These are phyloP conservation scores for Chlorodrepanis virens DNA, from an alignment of 2,113 vertebrate genomes.

Conservation along the genomic window DNA sequence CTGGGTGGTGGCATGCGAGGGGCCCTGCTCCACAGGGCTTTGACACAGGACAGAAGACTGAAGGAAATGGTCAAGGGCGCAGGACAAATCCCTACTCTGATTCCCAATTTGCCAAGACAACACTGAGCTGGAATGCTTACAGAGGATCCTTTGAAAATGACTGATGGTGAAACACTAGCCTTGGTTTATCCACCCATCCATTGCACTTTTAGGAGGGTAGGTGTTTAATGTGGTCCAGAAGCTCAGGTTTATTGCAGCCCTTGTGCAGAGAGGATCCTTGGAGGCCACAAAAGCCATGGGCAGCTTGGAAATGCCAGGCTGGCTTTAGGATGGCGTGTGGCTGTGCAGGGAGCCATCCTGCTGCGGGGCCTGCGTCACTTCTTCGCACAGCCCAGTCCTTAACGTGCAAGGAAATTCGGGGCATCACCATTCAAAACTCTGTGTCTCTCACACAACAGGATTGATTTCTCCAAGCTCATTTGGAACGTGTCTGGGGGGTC, in stretches of 20 bases:
- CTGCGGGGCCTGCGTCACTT: neutral
- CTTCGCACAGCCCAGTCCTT: rapidly evolving
- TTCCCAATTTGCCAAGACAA: neutral
- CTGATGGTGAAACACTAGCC: neutral
- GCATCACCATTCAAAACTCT: neutral
- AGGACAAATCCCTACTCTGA: neutral
- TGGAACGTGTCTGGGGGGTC: neutral
- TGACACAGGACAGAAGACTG: neutral
- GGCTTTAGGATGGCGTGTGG: neutral
- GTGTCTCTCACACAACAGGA: neutral
- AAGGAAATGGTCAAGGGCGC: neutral
- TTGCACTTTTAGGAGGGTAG: neutral
- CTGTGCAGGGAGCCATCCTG: neutral
- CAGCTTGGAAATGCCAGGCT: neutral
- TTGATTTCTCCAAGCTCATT: neutral
- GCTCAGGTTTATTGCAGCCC: neutral
- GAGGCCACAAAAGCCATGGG: neutral
- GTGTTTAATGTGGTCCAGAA: neutral
- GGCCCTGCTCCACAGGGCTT: rapidly evolving
- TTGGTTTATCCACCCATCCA: rapidly evolving
- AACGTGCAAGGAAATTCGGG: neutral
- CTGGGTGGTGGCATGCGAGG: neutral
- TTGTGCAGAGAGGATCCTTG: neutral
- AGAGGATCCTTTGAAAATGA: neutral
- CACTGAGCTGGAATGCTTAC: neutral